Conservation (phyloP, 2,888 invertebrate genomes). For the Anagyrus pseudococci region DNA sequence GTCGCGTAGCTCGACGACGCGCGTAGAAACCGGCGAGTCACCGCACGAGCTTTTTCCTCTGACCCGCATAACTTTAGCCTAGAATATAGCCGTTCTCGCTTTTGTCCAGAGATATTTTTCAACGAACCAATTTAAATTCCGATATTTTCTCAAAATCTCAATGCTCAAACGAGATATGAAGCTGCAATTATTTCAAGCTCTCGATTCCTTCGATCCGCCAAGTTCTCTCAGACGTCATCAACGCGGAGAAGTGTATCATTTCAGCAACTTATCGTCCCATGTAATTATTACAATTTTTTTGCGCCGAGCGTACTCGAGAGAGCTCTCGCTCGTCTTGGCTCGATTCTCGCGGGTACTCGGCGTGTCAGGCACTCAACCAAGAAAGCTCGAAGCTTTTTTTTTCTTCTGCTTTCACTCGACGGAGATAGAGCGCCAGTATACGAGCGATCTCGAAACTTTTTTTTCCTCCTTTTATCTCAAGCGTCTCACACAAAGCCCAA, state of each 20-base stretch:
- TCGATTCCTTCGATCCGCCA: background rate
- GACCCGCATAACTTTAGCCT: too few relatives aligned
- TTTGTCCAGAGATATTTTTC: too few relatives aligned
- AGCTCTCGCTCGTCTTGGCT: background rate
- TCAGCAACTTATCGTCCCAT: background rate
- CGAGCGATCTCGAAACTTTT: conserved; percentile 21
- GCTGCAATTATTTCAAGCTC: background rate
- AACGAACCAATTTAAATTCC: too few relatives aligned
- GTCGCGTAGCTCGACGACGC: background rate
- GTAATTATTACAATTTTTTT: conserved; percentile 11
- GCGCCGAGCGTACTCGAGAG: background rate
- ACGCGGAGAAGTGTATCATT: background rate
- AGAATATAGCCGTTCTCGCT: too few relatives aligned
- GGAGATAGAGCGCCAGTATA: background rate
- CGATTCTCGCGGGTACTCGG: background rate
- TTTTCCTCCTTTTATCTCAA: conserved; percentile 7
- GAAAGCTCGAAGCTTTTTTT: background rate
- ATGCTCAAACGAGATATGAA: too few relatives aligned
- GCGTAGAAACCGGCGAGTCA: background rate
- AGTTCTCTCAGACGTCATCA: background rate
- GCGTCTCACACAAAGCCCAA: background rate
- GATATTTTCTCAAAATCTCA: too few relatives aligned
- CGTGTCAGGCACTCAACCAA: conserved; percentile 2
- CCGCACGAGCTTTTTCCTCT: too few relatives aligned
- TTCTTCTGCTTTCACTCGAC: background rate